Evolutionary conservation across 2,888 invertebrate genomes (phyloP).

Genomic region (Amblyteles armatorius): DNA sequence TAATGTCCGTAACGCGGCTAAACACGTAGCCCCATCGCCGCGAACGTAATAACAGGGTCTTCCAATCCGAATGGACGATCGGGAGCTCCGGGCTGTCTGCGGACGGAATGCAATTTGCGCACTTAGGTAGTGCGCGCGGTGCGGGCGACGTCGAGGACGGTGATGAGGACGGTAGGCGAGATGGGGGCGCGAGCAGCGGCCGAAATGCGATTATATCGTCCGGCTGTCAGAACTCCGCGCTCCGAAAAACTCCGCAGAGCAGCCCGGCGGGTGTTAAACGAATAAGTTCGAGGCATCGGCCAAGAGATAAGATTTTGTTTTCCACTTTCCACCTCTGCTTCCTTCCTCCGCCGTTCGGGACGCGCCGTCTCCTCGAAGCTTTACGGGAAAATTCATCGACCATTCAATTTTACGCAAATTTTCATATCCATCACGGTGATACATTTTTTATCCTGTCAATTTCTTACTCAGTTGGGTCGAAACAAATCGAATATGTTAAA

Average conservation of each 20-base stretch:
- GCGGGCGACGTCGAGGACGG: slow-evolving; percentile 51
- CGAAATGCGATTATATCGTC: slow-evolving; percentile 72
- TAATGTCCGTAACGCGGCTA: slow-evolving; percentile 51
- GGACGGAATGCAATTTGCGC: slow-evolving; percentile 73
- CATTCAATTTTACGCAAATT: neutral
- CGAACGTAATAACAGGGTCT: slow-evolving; percentile 69
- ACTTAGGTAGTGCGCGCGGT: slow-evolving; percentile 67
- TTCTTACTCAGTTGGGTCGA: neutral
- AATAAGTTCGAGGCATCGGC: slow-evolving; percentile 50
- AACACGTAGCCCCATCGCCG: slow-evolving; percentile 23
- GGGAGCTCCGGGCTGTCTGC: slow-evolving; percentile 68
- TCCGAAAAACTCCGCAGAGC: slow-evolving; percentile 9
- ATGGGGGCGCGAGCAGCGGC: slow-evolving; percentile 51
- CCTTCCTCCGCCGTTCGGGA: neutral
- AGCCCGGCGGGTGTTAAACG: slow-evolving; percentile 36
- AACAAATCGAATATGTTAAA: neutral
- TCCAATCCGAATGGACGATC: slow-evolving; percentile 71
- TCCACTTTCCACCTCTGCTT: slow-evolving; percentile 10
- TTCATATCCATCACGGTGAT: neutral
- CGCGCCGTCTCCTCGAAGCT: neutral
- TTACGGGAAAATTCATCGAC: neutral
- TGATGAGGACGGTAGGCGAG: slow-evolving; percentile 3
- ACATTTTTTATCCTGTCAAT: neutral
- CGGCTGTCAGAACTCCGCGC: slow-evolving; percentile 35
- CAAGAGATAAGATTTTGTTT: slow-evolving; percentile 48